A percentile compares a stretch with the other conserved stretches of the same genome.
Evolutionary conservation across 2,113 vertebrate genomes (phyloP).

Genomic region (Hystrix cristata): DNA sequence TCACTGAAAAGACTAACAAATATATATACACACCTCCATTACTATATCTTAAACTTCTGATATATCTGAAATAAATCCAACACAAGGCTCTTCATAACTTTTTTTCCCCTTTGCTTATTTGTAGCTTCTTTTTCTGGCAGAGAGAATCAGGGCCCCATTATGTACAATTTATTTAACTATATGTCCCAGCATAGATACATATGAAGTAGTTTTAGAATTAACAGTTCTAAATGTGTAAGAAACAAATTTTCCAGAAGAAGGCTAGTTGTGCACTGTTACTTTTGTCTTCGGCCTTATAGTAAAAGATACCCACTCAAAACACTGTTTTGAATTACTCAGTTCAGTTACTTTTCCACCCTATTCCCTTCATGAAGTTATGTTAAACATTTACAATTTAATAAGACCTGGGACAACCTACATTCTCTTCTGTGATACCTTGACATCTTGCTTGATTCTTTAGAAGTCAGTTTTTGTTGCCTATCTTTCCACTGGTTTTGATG

Average conservation of each 20-base stretch:
- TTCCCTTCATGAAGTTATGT: neutral
- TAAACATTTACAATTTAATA: neutral
- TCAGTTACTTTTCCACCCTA: neutral
- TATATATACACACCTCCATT: neutral
- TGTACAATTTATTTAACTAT: neutral
- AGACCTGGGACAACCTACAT: neutral
- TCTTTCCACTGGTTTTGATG: neutral
- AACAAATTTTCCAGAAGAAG: neutral
- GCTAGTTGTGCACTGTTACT: neutral
- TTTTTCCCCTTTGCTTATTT: neutral
- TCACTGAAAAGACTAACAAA: neutral
- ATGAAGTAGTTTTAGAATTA: slow-evolving; percentile 27
- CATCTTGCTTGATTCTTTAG: neutral
- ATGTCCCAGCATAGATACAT: neutral
- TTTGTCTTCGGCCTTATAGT: neutral
- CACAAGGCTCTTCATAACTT: neutral
- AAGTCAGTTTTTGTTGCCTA: neutral
- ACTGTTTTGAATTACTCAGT: neutral
- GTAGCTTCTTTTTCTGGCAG: neutral
- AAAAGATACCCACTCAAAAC: neutral
- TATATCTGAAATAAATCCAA: neutral
- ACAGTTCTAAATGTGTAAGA: neutral
- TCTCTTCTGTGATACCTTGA: neutral
- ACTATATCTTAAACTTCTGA: neutral
- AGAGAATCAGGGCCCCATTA: neutral